Percentiles rank a stretch among this genome's conserved stretches.
phyloP scores from a whole-genome alignment of 2,113 vertebrate genomes.

The Brachirus orientalis region DNA sequence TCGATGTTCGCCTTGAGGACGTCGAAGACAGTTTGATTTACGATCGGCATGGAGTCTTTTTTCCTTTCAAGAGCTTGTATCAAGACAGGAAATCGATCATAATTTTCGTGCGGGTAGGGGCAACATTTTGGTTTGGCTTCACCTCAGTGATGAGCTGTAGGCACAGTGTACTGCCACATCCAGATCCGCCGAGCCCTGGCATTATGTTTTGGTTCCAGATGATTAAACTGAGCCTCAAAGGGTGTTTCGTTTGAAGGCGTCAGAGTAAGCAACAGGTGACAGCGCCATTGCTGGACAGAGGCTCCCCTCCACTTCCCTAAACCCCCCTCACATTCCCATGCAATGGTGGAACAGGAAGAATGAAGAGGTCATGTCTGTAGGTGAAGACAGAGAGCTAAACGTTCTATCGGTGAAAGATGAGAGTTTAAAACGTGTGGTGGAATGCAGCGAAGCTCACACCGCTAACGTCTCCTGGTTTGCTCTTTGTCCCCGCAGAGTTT shows the following conservation, averaged over 20 bases:
- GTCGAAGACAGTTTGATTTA: constrained; percentile 79
- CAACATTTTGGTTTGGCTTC: constrained; percentile 5
- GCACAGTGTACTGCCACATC: too few relatives aligned
- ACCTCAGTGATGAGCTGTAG: constrained; percentile 2
- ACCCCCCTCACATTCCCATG: not conserved
- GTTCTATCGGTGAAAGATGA: constrained; percentile 3
- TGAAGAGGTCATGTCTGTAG: constrained; percentile 20
- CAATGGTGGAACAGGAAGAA: constrained; percentile 17
- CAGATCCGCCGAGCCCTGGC: too few relatives aligned
- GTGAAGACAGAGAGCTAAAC: constrained; percentile 30
- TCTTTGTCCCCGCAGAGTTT: constrained; percentile 86
- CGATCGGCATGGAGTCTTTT: constrained; percentile 76
- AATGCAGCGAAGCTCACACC: not conserved
- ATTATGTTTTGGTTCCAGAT: not conserved
- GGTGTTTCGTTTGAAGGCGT: not conserved
- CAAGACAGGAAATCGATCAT: constrained; percentile 84
- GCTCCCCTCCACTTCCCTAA: too few relatives aligned
- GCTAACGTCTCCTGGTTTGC: not conserved
- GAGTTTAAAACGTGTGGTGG: not conserved
- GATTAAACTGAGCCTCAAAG: not conserved
- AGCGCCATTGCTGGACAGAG: constrained; percentile 32
- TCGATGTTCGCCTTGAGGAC: constrained; percentile 64
- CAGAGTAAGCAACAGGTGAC: constrained; percentile 27
- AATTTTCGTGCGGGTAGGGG: constrained; percentile 91
- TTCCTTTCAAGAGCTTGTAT: constrained; percentile 84